Conservation (phyloP, 2,113 vertebrate species). For the Okapia johnstoni region DNA sequence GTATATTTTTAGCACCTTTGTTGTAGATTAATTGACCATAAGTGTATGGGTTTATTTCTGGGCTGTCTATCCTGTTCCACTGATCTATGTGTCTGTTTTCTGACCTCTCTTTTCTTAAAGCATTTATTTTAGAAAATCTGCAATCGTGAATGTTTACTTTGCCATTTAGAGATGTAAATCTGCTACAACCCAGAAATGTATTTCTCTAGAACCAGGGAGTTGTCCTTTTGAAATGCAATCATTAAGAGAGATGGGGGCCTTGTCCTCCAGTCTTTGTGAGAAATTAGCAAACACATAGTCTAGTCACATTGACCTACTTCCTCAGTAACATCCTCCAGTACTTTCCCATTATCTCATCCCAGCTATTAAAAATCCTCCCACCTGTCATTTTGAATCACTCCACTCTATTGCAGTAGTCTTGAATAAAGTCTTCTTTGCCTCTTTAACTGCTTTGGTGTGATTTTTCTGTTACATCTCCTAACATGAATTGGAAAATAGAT, state of each 20-base stretch:
- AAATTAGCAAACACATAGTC: not conserved
- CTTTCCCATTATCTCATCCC: not conserved
- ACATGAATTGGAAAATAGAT: not conserved
- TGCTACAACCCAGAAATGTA: not conserved
- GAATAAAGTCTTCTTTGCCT: not conserved
- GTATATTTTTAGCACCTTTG: not conserved
- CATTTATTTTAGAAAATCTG: not conserved
- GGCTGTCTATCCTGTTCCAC: not conserved
- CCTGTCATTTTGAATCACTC: not conserved
- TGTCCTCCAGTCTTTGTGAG: not conserved
- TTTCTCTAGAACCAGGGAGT: not conserved
- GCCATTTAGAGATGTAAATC: not conserved
- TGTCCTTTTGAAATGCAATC: not conserved
- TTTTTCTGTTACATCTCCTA: not conserved
- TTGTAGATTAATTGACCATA: not conserved
- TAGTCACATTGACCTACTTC: not conserved
- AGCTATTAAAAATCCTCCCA: not conserved
- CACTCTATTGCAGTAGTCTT: not conserved
- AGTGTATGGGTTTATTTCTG: not conserved
- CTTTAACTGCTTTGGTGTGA: not conserved
- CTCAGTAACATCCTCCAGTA: not conserved
- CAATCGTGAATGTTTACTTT: not conserved
- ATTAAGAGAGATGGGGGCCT: not conserved
- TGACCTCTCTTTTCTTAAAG: not conserved
- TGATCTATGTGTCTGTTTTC: not conserved